Base-by-base conservation (phyloP, 2,888 invertebrate species). In the Morpho deidamia region DNA sequence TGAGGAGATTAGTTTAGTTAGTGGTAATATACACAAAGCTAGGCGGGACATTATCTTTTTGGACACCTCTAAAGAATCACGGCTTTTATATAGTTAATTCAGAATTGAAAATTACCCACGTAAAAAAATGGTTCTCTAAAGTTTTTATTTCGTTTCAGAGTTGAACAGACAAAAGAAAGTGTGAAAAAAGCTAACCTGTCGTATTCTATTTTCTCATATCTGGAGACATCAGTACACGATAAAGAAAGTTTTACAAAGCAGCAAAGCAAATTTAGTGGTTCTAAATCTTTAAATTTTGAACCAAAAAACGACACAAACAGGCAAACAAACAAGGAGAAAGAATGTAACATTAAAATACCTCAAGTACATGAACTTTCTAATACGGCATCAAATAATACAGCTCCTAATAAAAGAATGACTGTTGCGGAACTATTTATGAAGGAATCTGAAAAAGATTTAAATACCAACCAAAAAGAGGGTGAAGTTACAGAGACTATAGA, bases 131-230 rank as follows among this genome's bases (percentile, higher is more conserved):
- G 5, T 47, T 37, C 1, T 9, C 41, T 42, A 42, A 43, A 11
- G 7, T 7, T 43, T 8, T 11, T 44, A 53, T 39, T 46, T 59
- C 39, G 57, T 53, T 32, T 9, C 76, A 92, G 91, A 54, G 74
- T 76, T n/a, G 88, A 90, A 56, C 62, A 70, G 9, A 71, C 73
- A 38, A 80, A 76, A 52, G 79, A 80, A 45, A 23, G 23, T 5
- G 2, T 1, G 0, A 82, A 83, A 14, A 89, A 90, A n/a, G 92
- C 92, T 42, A 94, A 93, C 68, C 87, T 92, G 0, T 92, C 93
- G 0, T 94, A 92, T 78, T 94, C 95, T 0, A 92, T 96, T 51
- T 97, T 96, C 68, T 94, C 96, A 64, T 95, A 95, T 60, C 75
- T 96, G 59, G 93, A 94, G 74, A 88, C 86, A 2, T 91, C 91